A percentile compares a stretch with the other conserved stretches of the same genome.
Conservation (phyloP, 1,140 invertebrate species). For the Lethrus apterus region DNA sequence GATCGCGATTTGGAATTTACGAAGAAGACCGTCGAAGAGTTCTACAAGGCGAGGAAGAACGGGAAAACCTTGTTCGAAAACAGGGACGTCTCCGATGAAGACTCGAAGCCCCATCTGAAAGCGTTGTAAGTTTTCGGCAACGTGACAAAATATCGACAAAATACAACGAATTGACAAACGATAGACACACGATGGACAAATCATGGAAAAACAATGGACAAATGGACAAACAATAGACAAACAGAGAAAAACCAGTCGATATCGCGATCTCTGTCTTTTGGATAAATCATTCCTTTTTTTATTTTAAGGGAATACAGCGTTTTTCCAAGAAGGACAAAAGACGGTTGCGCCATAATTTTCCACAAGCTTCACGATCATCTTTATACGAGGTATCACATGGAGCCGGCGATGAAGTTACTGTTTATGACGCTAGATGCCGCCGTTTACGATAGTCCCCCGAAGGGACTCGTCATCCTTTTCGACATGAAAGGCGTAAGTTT, state of each 20-base stretch:
- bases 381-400: slow-evolving; percentile 52
- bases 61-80: slow-evolving; percentile 53
- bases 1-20: slow-evolving; percentile 47
- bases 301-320: slow-evolving; percentile 41
- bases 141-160: not conserved
- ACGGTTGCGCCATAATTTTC: slow-evolving; percentile 54
- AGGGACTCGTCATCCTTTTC: slow-evolving; percentile 52
- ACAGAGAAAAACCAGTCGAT: not conserved
- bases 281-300: slow-evolving; percentile 45
- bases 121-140: slow-evolving; percentile 30
- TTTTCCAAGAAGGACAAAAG: slow-evolving; percentile 49
- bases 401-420: slow-evolving; percentile 51
- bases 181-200: slow-evolving; percentile 1
- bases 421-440: slow-evolving; percentile 53
- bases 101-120: slow-evolving; percentile 24
- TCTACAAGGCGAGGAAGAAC: slow-evolving; percentile 48
- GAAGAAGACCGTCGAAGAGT: slow-evolving; percentile 51
- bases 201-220: not conserved
- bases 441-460: slow-evolving; percentile 31
- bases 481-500: slow-evolving; percentile 52
- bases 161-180: not conserved
- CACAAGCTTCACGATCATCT: slow-evolving; percentile 50
- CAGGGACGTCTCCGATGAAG: slow-evolving; percentile 36
- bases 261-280: slow-evolving; percentile 29
- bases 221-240: not conserved